Conservation (phyloP, 2,888 invertebrate species). For the Drosophila longiperda region DNA sequence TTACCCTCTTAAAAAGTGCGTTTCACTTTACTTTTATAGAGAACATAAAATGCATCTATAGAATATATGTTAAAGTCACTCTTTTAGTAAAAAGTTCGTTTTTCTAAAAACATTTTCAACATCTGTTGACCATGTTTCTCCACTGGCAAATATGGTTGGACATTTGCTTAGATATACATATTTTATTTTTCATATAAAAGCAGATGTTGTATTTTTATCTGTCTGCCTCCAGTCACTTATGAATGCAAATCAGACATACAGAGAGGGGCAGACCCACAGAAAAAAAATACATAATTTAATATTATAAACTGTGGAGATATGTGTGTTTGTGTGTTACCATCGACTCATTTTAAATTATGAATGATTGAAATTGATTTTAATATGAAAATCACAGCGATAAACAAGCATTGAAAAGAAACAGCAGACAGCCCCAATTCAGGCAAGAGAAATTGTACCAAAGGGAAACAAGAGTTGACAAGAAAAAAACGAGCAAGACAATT, state of each 20-base stretch:
- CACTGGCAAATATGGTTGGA: not conserved
- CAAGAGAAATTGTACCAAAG: not conserved
- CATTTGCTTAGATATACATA: not conserved
- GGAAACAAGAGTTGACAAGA: not conserved
- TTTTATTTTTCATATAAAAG: conserved; percentile 8
- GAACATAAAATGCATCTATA: not conserved
- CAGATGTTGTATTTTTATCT: conserved; percentile 33
- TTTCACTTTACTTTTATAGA: not conserved
- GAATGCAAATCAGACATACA: conserved; percentile 56
- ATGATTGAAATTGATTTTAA: conserved; percentile 12
- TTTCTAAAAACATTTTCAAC: not conserved
- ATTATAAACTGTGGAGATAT: conserved; percentile 5
- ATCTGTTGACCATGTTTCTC: conserved; percentile 13
- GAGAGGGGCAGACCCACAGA: conserved; percentile 3
- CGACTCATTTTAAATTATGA: conserved; percentile 7
- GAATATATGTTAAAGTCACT: not conserved
- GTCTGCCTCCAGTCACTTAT: conserved; percentile 38
- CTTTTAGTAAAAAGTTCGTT: not conserved
- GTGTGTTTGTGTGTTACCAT: not conserved
- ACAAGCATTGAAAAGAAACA: conserved; percentile 19
- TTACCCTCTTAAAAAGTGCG: not conserved
- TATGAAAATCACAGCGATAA: conserved; percentile 37
- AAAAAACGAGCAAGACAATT: conserved; percentile 1
- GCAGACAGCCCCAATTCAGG: not conserved
- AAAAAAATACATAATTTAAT: conserved; percentile 41